Base-by-base conservation (phyloP, 2,113 vertebrate genomes). In the Atlantisia rogersi region DNA sequence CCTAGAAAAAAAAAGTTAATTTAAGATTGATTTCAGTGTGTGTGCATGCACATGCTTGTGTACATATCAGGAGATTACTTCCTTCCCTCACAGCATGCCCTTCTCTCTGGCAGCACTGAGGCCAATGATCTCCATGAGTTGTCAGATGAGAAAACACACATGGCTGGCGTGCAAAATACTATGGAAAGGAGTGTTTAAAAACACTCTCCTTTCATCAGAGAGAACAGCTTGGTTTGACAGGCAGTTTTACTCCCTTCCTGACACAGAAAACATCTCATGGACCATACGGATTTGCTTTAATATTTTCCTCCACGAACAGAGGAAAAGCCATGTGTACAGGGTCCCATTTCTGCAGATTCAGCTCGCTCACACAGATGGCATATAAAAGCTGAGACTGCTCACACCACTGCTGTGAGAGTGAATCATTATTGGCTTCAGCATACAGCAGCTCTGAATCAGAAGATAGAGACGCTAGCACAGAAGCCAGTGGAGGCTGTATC, bases 201-300 rank as follows among this genome's bases (percentile, higher is more conserved):
- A 86, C 85, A 94, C 67, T 21, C 88, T 62, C 79, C 82, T 95
- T 86, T 92, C 92, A 96, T 95, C 85, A 80, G 86, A 55, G 88
- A 71, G 95, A 97, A 92, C 88, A 97, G 96, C 96, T 96, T 92
- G 92, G 88, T 83, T 93, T 96, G 93, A 95, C 93, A 96, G 88
- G 92, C 96, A 94, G 91, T 55, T 97, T 90, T 69, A 80, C 77
- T 94, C 90, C 70, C 48, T 94, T 85, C 40, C 85, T 92, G 88
- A 94, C 77, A 86, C 87, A 94, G 91, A 96, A 96, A 96, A 85
- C 86, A 92, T 90, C 95, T 86, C 86, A 55, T 2, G 86, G 88
- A 86, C 92, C 93, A 96, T 40, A 91, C 86, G 92, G 94, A 69
- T 74, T 29, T 83, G 70, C 90, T 94, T 96, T 95, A 91, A 94